Base-by-base conservation (phyloP, 2,888 invertebrate genomes). In the Clusia tigrina region DNA sequence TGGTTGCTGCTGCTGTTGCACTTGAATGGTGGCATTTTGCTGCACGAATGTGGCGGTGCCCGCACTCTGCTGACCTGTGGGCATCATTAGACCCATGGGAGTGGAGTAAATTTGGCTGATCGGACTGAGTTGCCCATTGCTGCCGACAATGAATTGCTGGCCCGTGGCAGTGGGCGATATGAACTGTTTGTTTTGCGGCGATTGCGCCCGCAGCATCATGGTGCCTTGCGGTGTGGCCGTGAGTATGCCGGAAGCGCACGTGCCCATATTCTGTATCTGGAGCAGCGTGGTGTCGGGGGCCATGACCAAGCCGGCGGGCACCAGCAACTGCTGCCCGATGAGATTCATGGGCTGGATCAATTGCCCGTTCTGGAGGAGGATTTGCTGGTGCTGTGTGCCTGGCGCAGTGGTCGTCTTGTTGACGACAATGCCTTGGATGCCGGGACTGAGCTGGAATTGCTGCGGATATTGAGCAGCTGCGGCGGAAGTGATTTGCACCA, bases 301-400 rank as follows among this genome's bases (percentile, higher is more conserved):
- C 91, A 94, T 91, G 1, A 94, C 91, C 89, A 94, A 90, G 1
- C 93, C 91, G 69, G 93, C 92, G 12, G 93, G 93, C 61, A 94
- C 90, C 58, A 94, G 89, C 72, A 94, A 90, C 77, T 94, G 94
- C 78, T 93, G 94, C 60, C 92, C 92, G 64, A 93, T 87, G 67
- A 94, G 84, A 84, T 93, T 93, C 32, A 94, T 91, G 0, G 94
- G 94, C 78, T 94, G 94, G 51, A 93, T 84, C 80, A 93, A 91
- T 78, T 92, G 89, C 0, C 84, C 83, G 60, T 84, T 84, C 68
- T 84, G 84, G 18, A 84, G 77, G 51, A 83, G 67, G 53, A 83
- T 76, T 69, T 84, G 84, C 62, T 81, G 82, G 10, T 80, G 87
- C 69, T 87, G 88, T 22, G 86, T 85, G 2, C 74, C 63, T 1